Base-by-base conservation (phyloP, 2,797 vertebrate species). In the Mus spretus region DNA sequence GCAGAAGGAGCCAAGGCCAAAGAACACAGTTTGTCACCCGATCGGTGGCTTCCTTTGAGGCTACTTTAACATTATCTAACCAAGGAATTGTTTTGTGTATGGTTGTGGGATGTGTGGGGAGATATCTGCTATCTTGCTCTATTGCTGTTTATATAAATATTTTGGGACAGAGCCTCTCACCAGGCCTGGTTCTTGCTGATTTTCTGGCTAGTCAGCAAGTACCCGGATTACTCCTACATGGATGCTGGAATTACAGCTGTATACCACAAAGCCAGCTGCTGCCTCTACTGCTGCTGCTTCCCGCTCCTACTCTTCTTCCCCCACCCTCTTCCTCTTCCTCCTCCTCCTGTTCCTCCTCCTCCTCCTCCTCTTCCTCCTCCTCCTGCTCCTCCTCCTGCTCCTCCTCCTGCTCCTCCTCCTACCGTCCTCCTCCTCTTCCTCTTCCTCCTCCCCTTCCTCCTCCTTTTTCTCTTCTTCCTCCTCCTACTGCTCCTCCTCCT, bases 381-480 rank as follows among this genome's bases (percentile, higher is more conserved):
- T n/a, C n/a, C n/a, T n/a, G n/a, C n/a, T n/a, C n/a, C n/a, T n/a
- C n/a, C n/a, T n/a, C n/a, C n/a, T n/a, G n/a, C n/a, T n/a, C n/a
- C n/a, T n/a, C n/a, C n/a, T n/a, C n/a, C n/a, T 24, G 2, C 20
- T 22, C 20, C 8, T 8, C 19, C 6, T 59, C 0, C 6, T n/a
- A n/a, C n/a, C n/a, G n/a, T 31, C 28, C 11, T 31, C 3, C 28
- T 65, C 11, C 0, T 65, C 28, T 3, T 31, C 28, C 4, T 67
- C 31, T 0, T 67, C 28, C 1, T 67, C 28, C 4, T 34, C 28
- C 6, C 13, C 12, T 4, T 34, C 63, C 5, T 67, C 63, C 1
- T 67, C 31, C 1, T 34, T 28, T 1, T 31, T 11, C 0, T 67
- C n/a, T n/a, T 5, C 28, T 11, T 14, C 63, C 4, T 13, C 13